phyloP scores from a whole-genome alignment of 2,113 vertebrate genomes.

The Myrmecophaga tridactyla region DNA sequence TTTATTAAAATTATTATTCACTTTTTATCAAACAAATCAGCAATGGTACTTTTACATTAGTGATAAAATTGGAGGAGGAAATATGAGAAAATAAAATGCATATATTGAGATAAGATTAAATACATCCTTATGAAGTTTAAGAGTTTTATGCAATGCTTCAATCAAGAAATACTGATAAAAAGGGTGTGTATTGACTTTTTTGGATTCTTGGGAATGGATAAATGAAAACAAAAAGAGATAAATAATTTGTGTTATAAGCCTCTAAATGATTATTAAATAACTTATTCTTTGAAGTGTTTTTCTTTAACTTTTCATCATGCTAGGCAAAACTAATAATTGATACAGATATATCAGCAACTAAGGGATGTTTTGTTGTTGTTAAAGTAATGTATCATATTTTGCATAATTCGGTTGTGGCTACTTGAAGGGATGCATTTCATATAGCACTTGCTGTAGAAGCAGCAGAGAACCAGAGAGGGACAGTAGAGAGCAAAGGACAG shows the following conservation, averaged over 20 bases:
- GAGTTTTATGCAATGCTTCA: not conserved
- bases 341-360: not conserved
- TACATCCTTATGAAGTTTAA: not conserved
- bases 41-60: constrained; percentile 55
- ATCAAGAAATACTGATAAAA: constrained; percentile 21
- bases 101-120: constrained; percentile 33
- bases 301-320: constrained; percentile 20
- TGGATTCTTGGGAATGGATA: constrained; percentile 19
- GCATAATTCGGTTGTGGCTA: constrained; percentile 12
- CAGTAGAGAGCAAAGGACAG: not conserved
- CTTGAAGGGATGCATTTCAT: not conserved
- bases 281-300: not conserved
- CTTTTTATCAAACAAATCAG: constrained; percentile 24
- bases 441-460: constrained; percentile 17
- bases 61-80: constrained; percentile 46
- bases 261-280: constrained; percentile 48
- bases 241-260: not conserved
- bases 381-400: not conserved
- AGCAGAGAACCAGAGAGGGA: not conserved
- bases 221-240: constrained; percentile 49
- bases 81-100: constrained; percentile 48
- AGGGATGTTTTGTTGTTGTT: constrained; percentile 5
- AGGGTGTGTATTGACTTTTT: constrained; percentile 32
- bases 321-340: not conserved
- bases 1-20: constrained; percentile 51